These are phyloP conservation scores for Hassar affinis DNA, from an alignment of 2,113 vertebrate species.

Conservation along the genomic window DNA sequence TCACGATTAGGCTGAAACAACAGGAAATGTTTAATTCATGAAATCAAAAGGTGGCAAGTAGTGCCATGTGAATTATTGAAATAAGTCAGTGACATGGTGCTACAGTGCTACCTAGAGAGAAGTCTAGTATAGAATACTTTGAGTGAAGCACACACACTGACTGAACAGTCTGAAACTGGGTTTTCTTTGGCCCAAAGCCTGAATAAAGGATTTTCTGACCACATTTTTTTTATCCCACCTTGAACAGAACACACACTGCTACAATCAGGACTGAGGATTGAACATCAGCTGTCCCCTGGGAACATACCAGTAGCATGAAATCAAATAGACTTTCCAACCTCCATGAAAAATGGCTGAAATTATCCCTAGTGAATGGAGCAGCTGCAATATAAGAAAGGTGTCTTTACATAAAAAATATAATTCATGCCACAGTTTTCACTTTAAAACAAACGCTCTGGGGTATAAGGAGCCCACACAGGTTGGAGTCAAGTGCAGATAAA, in stretches of 20 bases:
- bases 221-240: slow-evolving; percentile 2
- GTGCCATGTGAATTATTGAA: slow-evolving; percentile 40
- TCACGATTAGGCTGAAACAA: slow-evolving; percentile 30
- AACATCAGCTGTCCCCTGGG: not conserved
- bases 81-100: slow-evolving; percentile 18
- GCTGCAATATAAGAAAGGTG: not conserved
- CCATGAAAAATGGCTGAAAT: not conserved
- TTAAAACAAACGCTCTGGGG: not conserved
- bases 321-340: slow-evolving; percentile 2
- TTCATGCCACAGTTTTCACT: not conserved
- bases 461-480: no score
- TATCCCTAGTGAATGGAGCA: not conserved
- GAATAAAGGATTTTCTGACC: slow-evolving; percentile 26
- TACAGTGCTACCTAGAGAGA: not conserved
- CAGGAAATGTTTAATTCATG: slow-evolving; percentile 30
- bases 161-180: not conserved
- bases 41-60: slow-evolving; percentile 24
- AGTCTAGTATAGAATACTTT: not conserved
- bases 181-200: not conserved
- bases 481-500: no score
- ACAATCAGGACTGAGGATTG: not conserved
- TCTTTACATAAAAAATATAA: not conserved
- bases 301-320: not conserved
- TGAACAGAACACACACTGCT: slow-evolving; percentile 17
- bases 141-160: slow-evolving; percentile 1